Evolutionary conservation across 30 jellyfish, hydroid and myxozoan genomes (phyloP), one percentile per base, ranked within the genome.

Genomic region (Cassiopea xamachana): DNA sequence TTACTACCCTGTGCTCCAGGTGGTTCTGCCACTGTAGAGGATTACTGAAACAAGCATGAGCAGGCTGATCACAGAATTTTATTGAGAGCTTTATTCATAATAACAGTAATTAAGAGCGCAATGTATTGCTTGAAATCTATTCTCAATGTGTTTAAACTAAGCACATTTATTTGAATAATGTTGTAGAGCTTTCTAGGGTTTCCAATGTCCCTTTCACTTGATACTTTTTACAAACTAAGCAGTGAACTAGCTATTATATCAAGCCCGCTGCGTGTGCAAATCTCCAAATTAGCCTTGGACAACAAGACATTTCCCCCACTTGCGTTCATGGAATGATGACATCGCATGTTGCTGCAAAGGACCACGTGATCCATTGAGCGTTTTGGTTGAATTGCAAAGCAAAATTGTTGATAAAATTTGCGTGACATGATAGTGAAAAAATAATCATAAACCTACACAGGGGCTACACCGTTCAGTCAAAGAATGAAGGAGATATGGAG

Each of bases 11-110:
- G 88, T 14, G 44, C 60, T 18, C 27, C 55, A 46, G 88, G 17
- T 79, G 88, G 55, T 60, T 79, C 50, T 70, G 88, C 93, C 43
- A 74, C 75, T 86, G 87, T 79, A 73, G 87, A 74, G 80, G 75
- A 86, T 70, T 86, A 51, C 67, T 84, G 18, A n/a, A 14, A 67
- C 13, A 51, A 46, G 84, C 92, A 59, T 48, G 92, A 15, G 61
- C 77, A 68, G 58, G 46, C 67, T 59, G 18, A n/a, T 72, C 85
- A 73, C 92, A 69, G 16, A 84, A 85, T 58, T 59, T 85, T 80
- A 39, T 87, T 84, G 15, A 92, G 91, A 60, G 77, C 14, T 67
- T 87, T 87, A 2, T 73, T 1, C 75, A 50, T 44, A 60, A 87
- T 18, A 13, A 7, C 46, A 10, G 13, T 9, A 1, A 81, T 2